Evolutionary conservation across 2,888 invertebrate species (phyloP).

Genomic region (Zygogramma bicolorata): DNA sequence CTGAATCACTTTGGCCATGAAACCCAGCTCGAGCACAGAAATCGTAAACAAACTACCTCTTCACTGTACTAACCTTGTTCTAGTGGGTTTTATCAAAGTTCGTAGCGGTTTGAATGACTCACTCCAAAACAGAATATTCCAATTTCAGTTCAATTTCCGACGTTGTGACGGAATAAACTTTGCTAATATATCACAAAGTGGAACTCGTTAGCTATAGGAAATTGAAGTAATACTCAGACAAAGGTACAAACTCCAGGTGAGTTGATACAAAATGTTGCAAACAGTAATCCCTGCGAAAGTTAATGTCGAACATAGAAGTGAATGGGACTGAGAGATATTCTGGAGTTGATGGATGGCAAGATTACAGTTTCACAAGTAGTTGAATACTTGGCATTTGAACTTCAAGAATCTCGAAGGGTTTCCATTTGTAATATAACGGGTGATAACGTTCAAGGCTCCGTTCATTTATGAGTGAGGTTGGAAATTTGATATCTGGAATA

Average conservation of each 20-base stretch:
- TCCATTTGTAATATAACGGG: too few species aligned
- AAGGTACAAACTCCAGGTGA: constrained; percentile 10
- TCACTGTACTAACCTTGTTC: background rate
- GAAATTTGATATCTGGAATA: too few species aligned
- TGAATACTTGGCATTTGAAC: too few species aligned
- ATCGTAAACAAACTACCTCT: background rate
- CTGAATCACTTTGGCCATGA: too few species aligned
- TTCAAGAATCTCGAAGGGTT: too few species aligned
- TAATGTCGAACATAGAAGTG: background rate
- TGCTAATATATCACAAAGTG: constrained; percentile 11
- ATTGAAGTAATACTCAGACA: constrained; percentile 14
- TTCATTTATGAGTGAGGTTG: too few species aligned
- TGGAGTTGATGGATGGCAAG: background rate
- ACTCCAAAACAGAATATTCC: constrained; percentile 1
- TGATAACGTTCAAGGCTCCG: too few species aligned
- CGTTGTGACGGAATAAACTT: constrained; percentile 15
- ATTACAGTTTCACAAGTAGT: too few species aligned
- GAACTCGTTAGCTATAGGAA: constrained; percentile 15
- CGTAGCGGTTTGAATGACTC: background rate
- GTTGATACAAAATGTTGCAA: background rate
- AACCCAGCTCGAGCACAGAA: too few species aligned
- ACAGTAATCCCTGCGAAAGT: background rate
- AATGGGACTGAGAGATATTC: background rate
- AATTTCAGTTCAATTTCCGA: constrained; percentile 18
- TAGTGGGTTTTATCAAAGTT: background rate